These are phyloP conservation scores for Pan troglodytes DNA, from an alignment of 2,113 vertebrate genomes.

Conservation along the genomic window NHGRI_mPanTro3-v2.1_pri NC_072402.2:28806001-28806500, in stretches of 20 bases:
- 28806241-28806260: not conserved
- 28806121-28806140: not conserved
- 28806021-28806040: not conserved
- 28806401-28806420: not conserved
- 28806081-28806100: not conserved
- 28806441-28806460: slow-evolving; percentile 1
- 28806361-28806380: not conserved
- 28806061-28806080: slow-evolving; percentile 37
- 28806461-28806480: slow-evolving; percentile 3
- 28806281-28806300: not conserved
- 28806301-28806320: not conserved
- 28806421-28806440: slow-evolving; percentile 1
- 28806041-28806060: not conserved
- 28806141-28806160: not conserved
- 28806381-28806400: not conserved
- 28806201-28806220: not conserved
- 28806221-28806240: not conserved
- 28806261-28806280: not conserved
- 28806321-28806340: not conserved
- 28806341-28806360: not conserved
- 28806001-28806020: not conserved
- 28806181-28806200: slow-evolving; percentile 41
- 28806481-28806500: not conserved
- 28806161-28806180: not conserved
- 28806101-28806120: not conserved